phyloP scores from a whole-genome alignment of 1,140 invertebrate species.

The Cyclina sinensis region DNA sequence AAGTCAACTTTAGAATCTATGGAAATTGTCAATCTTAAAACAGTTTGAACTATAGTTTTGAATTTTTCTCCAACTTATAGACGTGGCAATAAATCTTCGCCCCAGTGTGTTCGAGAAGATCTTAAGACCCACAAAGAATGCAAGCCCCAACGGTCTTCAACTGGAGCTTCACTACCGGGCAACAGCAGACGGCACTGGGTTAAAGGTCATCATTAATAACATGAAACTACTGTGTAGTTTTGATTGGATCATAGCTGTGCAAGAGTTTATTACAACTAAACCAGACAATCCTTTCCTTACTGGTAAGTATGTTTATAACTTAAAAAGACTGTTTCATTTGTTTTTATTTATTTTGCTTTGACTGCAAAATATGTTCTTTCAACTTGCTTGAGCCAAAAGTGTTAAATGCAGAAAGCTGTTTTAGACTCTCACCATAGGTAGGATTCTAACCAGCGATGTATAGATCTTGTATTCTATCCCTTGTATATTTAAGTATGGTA shows the following conservation, averaged over 20 bases:
- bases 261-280: conserved; percentile 91
- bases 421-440: no score
- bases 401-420: no score
- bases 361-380: no score
- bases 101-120: conserved; percentile 97
- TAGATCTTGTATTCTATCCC: no score
- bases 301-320: conserved; percentile 69
- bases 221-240: conserved; percentile 97
- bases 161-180: conserved; percentile 85
- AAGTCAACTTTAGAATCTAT: no score
- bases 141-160: conserved; percentile 76
- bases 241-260: conserved; percentile 96
- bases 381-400: no score
- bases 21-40: no score
- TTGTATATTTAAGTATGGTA: no score
- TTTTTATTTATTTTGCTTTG: no score
- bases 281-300: conserved; percentile 82
- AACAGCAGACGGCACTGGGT: conserved; percentile 90
- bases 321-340: no score
- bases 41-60: no score
- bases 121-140: conserved; percentile 90
- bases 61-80: conserved; percentile 75
- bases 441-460: no score
- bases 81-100: conserved; percentile 90
- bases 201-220: conserved; percentile 97